Evolutionary conservation across 1,140 invertebrate species (phyloP).

Genomic region (Caerostris darwini): DNA sequence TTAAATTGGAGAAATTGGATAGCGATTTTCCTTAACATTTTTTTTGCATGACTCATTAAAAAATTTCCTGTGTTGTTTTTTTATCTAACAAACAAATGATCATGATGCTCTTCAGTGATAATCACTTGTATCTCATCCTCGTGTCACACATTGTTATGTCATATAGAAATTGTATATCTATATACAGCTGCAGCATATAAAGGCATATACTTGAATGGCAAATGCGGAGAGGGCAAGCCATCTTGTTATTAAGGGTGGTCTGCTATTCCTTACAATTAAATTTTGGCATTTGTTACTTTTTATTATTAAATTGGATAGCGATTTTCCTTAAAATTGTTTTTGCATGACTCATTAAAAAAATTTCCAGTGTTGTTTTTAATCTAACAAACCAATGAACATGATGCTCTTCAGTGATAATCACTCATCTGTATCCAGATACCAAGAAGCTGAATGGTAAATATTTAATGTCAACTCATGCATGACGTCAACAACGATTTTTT

Average conservation of each 20-base stretch:
- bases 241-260: neutral
- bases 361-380: neutral
- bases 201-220: neutral
- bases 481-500: neutral
- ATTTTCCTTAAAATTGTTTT: neutral
- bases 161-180: constrained; percentile 29
- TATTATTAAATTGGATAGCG: neutral
- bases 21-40: no score
- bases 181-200: constrained; percentile 13
- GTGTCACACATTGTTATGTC: constrained; percentile 35
- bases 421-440: neutral
- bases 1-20: no score
- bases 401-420: constrained; percentile 2
- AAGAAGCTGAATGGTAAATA: neutral
- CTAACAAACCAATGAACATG: neutral
- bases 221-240: neutral
- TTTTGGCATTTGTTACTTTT: neutral
- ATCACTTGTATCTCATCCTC: constrained; percentile 32
- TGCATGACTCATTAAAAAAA: neutral
- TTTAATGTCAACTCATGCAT: constrained; percentile 2
- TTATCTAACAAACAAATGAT: neutral
- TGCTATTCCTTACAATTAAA: neutral
- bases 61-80: neutral
- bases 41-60: neutral
- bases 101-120: neutral